Evolutionary conservation across 2,113 vertebrate genomes (phyloP).

Genomic region (Pituophis catenifer): DNA sequence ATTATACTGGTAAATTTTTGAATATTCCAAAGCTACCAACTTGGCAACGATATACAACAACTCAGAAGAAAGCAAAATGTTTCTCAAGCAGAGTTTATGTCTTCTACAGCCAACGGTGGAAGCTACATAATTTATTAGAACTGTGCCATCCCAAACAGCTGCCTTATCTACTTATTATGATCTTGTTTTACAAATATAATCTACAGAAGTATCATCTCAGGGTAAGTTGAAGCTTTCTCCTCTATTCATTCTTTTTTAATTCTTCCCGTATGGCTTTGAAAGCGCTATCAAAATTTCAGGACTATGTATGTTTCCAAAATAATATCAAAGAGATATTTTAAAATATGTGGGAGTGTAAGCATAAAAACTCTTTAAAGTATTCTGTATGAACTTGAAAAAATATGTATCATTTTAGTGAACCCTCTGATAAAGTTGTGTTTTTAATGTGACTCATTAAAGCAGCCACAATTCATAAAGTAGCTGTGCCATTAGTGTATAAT

Average conservation of each 20-base stretch:
- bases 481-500: not conserved
- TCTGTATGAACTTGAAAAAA: not conserved
- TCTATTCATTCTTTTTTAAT: not conserved
- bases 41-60: not conserved
- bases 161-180: not conserved
- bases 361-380: not conserved
- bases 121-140: not conserved
- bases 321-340: not conserved
- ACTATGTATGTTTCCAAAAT: not conserved
- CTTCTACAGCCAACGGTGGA: not conserved
- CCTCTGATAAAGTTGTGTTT: not conserved
- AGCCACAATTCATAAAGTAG: not conserved
- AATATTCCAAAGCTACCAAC: not conserved
- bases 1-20: not conserved
- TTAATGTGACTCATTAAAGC: not conserved
- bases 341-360: not conserved
- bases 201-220: not conserved
- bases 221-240: not conserved
- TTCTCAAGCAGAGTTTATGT: not conserved
- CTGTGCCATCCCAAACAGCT: not conserved
- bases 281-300: not conserved
- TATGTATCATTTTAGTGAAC: not conserved
- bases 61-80: not conserved
- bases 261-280: conserved; percentile 2
- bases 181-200: not conserved